A percentile compares a stretch with the other conserved stretches of the same genome.
These are phyloP conservation scores for Salvelinus namaycush DNA, from an alignment of 2,113 vertebrate species.

Conservation along the genomic window DNA sequence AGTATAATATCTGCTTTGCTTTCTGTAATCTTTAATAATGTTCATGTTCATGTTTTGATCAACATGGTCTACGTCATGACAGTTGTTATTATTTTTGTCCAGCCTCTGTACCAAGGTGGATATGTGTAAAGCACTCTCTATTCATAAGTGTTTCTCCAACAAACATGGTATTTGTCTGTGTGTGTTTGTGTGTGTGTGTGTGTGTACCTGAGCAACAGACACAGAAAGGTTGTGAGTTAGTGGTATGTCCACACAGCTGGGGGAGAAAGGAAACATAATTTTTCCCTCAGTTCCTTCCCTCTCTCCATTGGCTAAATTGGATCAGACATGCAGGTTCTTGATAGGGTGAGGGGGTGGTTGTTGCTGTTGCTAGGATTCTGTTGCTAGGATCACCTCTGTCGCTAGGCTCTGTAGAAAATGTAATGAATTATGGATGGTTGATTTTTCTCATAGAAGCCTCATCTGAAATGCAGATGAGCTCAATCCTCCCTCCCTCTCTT, in stretches of 20 bases:
- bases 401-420: constrained; percentile 78
- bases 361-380: constrained; percentile 83
- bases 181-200: constrained; percentile 12
- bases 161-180: constrained; percentile 3
- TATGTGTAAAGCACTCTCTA: too few relatives aligned
- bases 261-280: constrained; percentile 36
- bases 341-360: constrained; percentile 63
- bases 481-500: constrained; percentile 16
- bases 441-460: constrained; percentile 72
- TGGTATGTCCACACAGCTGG: constrained; percentile 45
- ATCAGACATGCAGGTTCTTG: constrained; percentile 16
- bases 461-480: constrained; percentile 88
- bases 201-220: not conserved
- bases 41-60: too few relatives aligned
- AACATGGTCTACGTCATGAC: too few relatives aligned
- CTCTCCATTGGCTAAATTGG: constrained; percentile 54
- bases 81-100: too few relatives aligned
- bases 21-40: too few relatives aligned
- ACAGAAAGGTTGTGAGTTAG: not conserved
- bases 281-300: not conserved
- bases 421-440: constrained; percentile 88
- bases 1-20: too few relatives aligned
- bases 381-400: constrained; percentile 82
- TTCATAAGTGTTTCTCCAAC: too few relatives aligned
- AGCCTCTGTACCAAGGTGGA: too few relatives aligned